phyloP scores from a whole-genome alignment of 2,888 invertebrate genomes.

The Cynaeus angustus region DNA sequence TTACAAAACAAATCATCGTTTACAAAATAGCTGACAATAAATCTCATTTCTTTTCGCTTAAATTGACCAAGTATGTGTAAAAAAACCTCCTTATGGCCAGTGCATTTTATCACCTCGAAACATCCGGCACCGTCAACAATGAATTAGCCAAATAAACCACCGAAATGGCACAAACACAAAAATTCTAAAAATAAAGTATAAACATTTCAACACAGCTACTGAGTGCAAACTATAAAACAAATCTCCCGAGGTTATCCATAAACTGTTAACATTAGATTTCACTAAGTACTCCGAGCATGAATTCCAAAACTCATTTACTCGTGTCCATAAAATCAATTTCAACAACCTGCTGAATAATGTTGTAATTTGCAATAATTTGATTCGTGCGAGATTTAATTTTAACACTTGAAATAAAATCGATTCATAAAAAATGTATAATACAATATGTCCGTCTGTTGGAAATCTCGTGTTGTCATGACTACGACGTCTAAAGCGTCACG shows the following conservation, averaged over 20 bases:
- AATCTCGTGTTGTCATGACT: slow-evolving; percentile 16
- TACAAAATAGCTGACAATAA: too few species aligned
- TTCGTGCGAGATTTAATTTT: not conserved
- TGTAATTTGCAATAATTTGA: not conserved
- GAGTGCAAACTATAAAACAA: slow-evolving; percentile 20
- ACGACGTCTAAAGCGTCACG: slow-evolving; percentile 20
- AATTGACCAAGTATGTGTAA: too few species aligned
- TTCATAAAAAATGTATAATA: slow-evolving; percentile 9
- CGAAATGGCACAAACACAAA: slow-evolving; percentile 14
- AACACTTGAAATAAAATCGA: slow-evolving; percentile 22
- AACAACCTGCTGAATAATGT: not conserved
- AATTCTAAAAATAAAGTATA: slow-evolving; percentile 20
- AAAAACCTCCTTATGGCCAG: not conserved
- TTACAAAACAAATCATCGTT: too few species aligned
- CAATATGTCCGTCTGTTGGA: slow-evolving; percentile 15
- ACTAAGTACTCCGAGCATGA: too few species aligned
- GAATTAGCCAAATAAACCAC: slow-evolving; percentile 25
- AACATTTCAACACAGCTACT: slow-evolving; percentile 16
- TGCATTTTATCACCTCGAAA: slow-evolving; percentile 6
- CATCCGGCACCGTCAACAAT: slow-evolving; percentile 10
- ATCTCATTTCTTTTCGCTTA: too few species aligned
- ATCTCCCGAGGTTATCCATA: slow-evolving; percentile 14
- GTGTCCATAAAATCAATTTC: not conserved
- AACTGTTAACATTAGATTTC: slow-evolving; percentile 9
- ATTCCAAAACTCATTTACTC: not conserved